Conservation (phyloP, 2,888 invertebrate species). For the Idaea aversata region DNA sequence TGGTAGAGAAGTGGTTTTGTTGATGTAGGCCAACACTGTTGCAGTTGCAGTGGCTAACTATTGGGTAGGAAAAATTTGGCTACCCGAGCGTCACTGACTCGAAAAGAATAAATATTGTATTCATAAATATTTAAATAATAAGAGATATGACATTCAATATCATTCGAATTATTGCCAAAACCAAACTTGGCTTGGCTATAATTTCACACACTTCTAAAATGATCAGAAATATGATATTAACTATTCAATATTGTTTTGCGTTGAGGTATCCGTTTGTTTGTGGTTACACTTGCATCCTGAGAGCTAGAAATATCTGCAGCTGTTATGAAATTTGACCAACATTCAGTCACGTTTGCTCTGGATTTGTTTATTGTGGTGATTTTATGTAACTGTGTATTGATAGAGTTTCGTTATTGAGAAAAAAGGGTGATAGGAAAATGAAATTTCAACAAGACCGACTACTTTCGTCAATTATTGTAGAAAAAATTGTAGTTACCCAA, state of each 20-base stretch:
- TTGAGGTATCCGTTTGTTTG: constrained; percentile 30
- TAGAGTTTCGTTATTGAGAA: neutral
- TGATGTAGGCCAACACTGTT: too few species aligned
- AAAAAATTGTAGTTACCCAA: neutral
- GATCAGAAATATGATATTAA: constrained; percentile 15
- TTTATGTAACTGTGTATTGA: constrained; percentile 6
- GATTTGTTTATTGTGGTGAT: neutral
- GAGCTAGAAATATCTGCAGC: constrained; percentile 60
- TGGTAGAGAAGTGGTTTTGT: too few species aligned
- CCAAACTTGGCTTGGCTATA: neutral
- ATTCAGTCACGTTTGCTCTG: constrained; percentile 55
- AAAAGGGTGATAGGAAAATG: neutral
- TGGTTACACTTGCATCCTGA: constrained; percentile 47
- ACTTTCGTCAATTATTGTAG: neutral
- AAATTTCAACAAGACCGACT: neutral
- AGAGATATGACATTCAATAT: too few species aligned
- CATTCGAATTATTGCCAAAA: too few species aligned
- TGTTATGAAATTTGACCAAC: constrained; percentile 62
- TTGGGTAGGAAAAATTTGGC: too few species aligned
- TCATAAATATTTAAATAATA: too few species aligned
- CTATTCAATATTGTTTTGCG: constrained; percentile 14
- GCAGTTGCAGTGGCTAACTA: too few species aligned
- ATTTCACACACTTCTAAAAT: neutral
- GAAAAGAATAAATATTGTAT: too few species aligned
- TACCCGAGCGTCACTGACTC: too few species aligned